Evolutionary conservation across 2,888 invertebrate genomes (phyloP).

Genomic region (Thecophora atra): DNA sequence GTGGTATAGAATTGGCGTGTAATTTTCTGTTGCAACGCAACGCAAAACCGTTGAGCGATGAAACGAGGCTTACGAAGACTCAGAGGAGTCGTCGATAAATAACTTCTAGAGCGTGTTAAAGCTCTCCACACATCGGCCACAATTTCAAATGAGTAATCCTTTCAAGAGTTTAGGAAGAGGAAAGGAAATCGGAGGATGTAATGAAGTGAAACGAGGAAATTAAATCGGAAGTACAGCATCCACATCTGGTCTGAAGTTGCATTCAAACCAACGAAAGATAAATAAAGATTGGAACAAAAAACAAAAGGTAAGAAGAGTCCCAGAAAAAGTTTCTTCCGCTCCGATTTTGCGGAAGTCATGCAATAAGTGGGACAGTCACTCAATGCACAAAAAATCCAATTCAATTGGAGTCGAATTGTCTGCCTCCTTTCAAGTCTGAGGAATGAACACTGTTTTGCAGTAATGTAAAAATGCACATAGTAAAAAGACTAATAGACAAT

Average conservation of each 20-base stretch:
- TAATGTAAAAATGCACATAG: too few relatives aligned
- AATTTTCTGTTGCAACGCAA: constrained; percentile 18
- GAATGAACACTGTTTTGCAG: too few relatives aligned
- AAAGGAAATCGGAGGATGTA: constrained; percentile 26
- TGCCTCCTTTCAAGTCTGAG: neutral
- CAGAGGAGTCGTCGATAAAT: constrained; percentile 22
- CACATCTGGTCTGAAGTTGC: neutral
- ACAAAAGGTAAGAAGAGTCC: neutral
- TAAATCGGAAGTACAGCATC: constrained; percentile 29
- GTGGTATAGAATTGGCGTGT: constrained; percentile 6
- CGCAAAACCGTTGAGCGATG: neutral
- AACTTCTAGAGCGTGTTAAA: constrained; percentile 1
- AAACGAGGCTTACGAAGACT: neutral
- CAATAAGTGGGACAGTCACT: constrained; percentile 19
- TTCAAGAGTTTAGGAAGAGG: constrained; percentile 10
- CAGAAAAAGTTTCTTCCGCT: constrained; percentile 22
- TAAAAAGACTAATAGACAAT: too few relatives aligned
- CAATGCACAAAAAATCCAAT: constrained; percentile 6
- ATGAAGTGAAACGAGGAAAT: constrained; percentile 14
- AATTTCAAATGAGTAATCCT: constrained; percentile 23
- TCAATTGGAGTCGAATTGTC: neutral
- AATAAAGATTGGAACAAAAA: neutral
- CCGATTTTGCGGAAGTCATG: constrained; percentile 17
- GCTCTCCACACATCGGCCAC: constrained; percentile 13
- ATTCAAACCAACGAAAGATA: neutral